Percentiles rank a stretch among this genome's conserved stretches.
phyloP scores from a whole-genome alignment of 2,888 invertebrate genomes.

The Agrotis puta region DNA sequence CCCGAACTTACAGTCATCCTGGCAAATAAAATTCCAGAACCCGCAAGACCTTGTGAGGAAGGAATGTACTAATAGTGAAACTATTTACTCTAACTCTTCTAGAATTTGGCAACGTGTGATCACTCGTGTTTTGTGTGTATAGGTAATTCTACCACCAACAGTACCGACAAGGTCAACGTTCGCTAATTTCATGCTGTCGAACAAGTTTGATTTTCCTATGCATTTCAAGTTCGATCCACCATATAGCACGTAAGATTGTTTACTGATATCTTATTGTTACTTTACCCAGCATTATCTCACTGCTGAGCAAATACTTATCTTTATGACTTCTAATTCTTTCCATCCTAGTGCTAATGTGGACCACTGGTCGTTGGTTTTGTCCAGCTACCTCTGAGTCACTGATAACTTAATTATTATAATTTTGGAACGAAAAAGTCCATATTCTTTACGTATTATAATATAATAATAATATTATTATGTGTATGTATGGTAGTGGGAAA shows the following conservation, averaged over 20 bases:
- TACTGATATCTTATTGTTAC: background rate
- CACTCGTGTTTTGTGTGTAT: constrained; percentile 25
- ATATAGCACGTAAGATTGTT: constrained; percentile 78
- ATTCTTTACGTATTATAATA: no score
- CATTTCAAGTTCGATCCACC: constrained; percentile 84
- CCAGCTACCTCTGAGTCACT: no score
- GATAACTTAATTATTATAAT: background rate
- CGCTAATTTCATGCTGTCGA: constrained; percentile 85
- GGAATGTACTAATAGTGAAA: background rate
- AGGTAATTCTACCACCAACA: constrained; percentile 87
- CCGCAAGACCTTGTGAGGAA: background rate
- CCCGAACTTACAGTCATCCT: background rate
- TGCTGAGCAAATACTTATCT: background rate
- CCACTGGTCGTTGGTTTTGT: background rate
- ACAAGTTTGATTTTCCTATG: constrained; percentile 84
- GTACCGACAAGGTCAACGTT: constrained; percentile 84
- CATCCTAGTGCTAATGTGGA: background rate
- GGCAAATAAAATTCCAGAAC: background rate
- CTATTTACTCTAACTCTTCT: background rate
- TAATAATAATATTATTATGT: no score
- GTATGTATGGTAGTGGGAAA: background rate
- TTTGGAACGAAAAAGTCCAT: background rate
- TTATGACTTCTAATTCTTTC: background rate
- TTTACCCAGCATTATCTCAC: background rate
- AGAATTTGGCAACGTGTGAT: background rate